Base-by-base conservation (phyloP, 2,888 invertebrate genomes). In the Macaria notata region DNA sequence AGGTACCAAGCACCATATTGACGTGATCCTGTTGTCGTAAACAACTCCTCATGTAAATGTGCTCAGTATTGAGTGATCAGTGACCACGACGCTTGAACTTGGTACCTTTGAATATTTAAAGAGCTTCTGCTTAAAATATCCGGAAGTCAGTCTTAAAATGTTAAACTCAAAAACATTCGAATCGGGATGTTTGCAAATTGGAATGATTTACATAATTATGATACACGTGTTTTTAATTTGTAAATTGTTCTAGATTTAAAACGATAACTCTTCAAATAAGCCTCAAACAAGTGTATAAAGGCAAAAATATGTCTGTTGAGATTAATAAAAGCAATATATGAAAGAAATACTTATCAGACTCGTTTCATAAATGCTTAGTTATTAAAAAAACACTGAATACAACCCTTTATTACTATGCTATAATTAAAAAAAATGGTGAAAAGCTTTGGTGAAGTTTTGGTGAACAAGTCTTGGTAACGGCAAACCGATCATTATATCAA, bases 71-170 rank as follows among this genome's bases (percentile, higher is more conserved):
- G 46, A 54, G 49, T 50, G 46, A 54, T 54, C 55, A 31, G 48
- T 51, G 47, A 54, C 49, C 45, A 44, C 44, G 48, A 41, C 41
- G 50, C 44, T 39, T 59, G 59, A 51, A 52, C 59, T 59, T 55
- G 59, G 48, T 51, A 48, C 41, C 48, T 45, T 42, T 59, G 48
- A 59, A 59, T 55, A 59, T 51, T n/a, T 50, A 33, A 54, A 46
- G 8, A 54, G 43, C 9, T n/a, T 47, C 42, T 8, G 30, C 31
- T 49, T 19, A 50, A 8, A 41, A 29, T 47, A 52, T 59, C 59
- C 59, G 59, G 59, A 59, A 55, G 30, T 51, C 47, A 41, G 8
- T 47, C 44, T 48, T 36, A 36, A 47, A 44, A 59, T 47, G 31
- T 36, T 41, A 54, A 47, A 47, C 4, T 33, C 39, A 33, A 51